Percentiles rank a stretch among this genome's conserved stretches.
Conservation (phyloP, 2,113 vertebrate genomes). For the Prochilodus magdalenae region DNA sequence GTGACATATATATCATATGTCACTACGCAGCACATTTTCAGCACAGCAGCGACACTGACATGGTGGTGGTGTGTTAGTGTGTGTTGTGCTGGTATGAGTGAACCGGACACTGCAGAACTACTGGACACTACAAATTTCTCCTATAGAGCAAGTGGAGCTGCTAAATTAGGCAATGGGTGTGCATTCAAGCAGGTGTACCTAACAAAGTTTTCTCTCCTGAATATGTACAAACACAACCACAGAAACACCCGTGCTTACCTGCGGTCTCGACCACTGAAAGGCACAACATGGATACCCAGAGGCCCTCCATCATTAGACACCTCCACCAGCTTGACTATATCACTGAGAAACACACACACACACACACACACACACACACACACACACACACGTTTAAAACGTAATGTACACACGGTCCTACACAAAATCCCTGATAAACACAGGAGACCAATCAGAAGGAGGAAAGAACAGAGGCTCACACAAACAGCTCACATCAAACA, state of each 20-base stretch:
- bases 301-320: slow-evolving; percentile 97
- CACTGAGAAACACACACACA: slow-evolving; percentile 77
- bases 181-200: no score
- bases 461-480: not conserved
- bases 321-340: slow-evolving; percentile 95
- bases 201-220: no score
- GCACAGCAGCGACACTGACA: no score
- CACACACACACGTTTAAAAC: not conserved
- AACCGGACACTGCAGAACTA: no score
- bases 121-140: no score
- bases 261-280: slow-evolving; percentile 95
- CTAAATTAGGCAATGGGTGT: no score
- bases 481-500: not conserved
- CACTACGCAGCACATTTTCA: no score
- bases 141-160: no score
- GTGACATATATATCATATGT: no score
- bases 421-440: not conserved
- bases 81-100: no score
- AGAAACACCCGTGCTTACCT: slow-evolving; percentile 81
- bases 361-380: slow-evolving; percentile 24
- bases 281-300: slow-evolving; percentile 98
- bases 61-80: no score
- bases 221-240: not conserved
- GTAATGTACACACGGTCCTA: not conserved
- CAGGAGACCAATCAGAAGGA: not conserved